Conservation (phyloP, 1,140 invertebrate species). For the Ceratosolen fusciceps region DNA sequence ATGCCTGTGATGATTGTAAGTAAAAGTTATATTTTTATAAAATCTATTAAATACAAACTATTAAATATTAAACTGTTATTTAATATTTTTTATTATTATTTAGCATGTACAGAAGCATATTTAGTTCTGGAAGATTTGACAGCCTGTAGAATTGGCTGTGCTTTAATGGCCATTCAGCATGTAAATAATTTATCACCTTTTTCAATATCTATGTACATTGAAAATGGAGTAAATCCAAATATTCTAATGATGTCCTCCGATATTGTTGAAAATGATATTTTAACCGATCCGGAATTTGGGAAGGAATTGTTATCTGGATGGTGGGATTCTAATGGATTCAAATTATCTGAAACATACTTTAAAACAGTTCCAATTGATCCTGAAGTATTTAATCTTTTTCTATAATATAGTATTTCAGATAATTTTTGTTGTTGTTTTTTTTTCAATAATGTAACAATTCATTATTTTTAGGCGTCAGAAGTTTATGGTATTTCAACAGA, state of each 20-base stretch:
- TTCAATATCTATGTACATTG: slow-evolving; percentile 59
- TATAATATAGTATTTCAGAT: neutral
- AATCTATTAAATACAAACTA: no score
- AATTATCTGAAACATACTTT: slow-evolving; percentile 67
- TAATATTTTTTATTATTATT: slow-evolving; percentile 17
- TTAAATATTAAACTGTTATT: no score
- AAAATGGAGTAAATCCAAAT: slow-evolving; percentile 61
- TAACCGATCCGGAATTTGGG: slow-evolving; percentile 66
- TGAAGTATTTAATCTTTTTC: slow-evolving; percentile 54
- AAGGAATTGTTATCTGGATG: slow-evolving; percentile 66
- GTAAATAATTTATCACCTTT: slow-evolving; percentile 58
- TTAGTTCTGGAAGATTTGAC: slow-evolving; percentile 57
- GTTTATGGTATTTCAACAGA: slow-evolving; percentile 59
- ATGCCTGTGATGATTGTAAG: slow-evolving; percentile 65
- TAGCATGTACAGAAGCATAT: slow-evolving; percentile 69
- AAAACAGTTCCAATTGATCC: slow-evolving; percentile 67
- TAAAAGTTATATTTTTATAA: slow-evolving; percentile 14
- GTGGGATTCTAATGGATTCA: slow-evolving; percentile 67
- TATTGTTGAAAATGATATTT: slow-evolving; percentile 65
- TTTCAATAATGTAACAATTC: neutral
- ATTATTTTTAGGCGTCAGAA: slow-evolving; percentile 51
- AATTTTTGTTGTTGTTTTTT: no score
- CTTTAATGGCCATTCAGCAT: slow-evolving; percentile 65
- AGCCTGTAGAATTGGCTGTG: slow-evolving; percentile 65
- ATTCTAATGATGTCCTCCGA: slow-evolving; percentile 63